phyloP scores from a whole-genome alignment of 2,113 vertebrate species.

The Actenoides lindsayi region DNA sequence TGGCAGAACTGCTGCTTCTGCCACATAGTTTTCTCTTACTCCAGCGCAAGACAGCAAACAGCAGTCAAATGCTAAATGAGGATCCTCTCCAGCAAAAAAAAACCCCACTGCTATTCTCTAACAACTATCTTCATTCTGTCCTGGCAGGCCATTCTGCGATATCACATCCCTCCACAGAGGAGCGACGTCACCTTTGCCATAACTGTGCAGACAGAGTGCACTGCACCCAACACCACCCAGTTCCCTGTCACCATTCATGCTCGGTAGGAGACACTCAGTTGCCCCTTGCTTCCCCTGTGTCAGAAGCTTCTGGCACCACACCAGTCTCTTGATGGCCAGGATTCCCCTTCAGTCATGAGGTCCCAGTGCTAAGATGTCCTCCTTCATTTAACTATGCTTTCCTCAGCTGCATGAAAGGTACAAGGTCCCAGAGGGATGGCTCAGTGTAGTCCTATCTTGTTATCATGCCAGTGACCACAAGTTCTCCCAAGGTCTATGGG shows the following conservation, averaged over 20 bases:
- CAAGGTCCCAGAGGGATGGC: neutral
- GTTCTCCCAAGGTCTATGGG: neutral
- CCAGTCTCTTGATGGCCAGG: neutral
- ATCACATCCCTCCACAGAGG: neutral
- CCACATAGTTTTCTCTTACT: neutral
- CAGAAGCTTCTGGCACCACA: neutral
- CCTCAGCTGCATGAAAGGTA: neutral
- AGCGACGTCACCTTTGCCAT: neutral
- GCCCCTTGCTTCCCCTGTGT: neutral
- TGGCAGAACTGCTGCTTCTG: neutral
- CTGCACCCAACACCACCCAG: neutral
- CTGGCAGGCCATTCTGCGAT: constrained; percentile 32
- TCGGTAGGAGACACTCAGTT: constrained; percentile 4
- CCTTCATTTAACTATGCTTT: neutral
- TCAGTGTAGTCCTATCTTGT: neutral
- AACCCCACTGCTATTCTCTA: neutral
- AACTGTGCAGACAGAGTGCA: constrained; percentile 5
- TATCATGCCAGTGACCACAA: neutral
- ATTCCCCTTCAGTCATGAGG: neutral
- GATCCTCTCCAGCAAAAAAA: neutral
- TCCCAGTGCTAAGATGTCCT: neutral
- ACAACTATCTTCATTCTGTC: neutral
- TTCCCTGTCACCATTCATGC: constrained; percentile 34
- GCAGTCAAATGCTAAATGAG: neutral
- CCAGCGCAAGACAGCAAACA: neutral